Evolutionary conservation across 2,113 vertebrate species (phyloP).

Genomic region (Monarcha castaneiventris): DNA sequence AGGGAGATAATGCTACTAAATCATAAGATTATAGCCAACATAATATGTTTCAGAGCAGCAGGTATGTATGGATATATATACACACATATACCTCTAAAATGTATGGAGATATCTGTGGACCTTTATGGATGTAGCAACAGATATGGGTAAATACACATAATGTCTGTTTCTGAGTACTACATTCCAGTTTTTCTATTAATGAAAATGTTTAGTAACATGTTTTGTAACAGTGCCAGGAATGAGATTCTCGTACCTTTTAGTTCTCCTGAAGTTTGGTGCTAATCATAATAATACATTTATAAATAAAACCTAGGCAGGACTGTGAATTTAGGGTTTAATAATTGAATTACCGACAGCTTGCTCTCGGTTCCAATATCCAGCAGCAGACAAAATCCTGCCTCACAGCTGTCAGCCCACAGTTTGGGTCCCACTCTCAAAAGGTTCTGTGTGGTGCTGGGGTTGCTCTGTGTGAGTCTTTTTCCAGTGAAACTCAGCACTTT

Average conservation of each 20-base stretch:
- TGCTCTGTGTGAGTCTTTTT: background rate
- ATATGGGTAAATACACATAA: background rate
- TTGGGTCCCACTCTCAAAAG: background rate
- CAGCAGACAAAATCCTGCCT: background rate
- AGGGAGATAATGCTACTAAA: constrained; percentile 9
- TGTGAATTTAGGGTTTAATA: background rate
- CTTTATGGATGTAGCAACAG: background rate
- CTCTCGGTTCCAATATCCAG: background rate
- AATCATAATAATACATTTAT: background rate
- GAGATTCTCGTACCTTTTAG: background rate
- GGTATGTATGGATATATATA: background rate
- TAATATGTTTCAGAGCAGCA: background rate
- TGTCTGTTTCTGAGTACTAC: background rate
- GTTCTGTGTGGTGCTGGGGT: background rate
- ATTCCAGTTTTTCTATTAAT: background rate
- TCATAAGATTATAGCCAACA: background rate
- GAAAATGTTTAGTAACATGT: background rate
- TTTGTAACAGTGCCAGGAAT: background rate
- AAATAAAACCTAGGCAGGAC: background rate
- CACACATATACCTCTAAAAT: background rate
- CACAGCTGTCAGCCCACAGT: background rate
- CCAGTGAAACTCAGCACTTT: background rate
- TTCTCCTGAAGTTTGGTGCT: background rate
- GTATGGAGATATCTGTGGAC: background rate
- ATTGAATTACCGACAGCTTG: background rate